Base-by-base conservation (phyloP, 2,888 invertebrate genomes). In the Invenusta paracnida region DNA sequence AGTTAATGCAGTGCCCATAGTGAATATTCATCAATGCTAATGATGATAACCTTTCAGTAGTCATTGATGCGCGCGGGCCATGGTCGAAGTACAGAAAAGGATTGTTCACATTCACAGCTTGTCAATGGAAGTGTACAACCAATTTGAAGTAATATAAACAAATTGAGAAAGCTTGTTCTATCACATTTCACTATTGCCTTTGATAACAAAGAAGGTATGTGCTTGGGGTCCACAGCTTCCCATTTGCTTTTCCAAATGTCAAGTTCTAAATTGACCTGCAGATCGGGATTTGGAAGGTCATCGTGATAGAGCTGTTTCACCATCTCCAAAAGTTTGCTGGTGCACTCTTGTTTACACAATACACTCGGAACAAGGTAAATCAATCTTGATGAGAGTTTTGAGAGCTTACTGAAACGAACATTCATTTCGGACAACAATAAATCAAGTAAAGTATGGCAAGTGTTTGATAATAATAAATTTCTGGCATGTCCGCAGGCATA, bases 71-170 rank as follows among this genome's bases (percentile, higher is more conserved):
- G 27, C 73, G 73, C 73, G 23, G n/a, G 73, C 73, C 73, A 73
- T 73, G 73, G 84, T 67, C 73, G 84, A 23, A 84, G 29, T 27
- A 29, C 27, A 27, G 84, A 84, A 27, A 84, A 84, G 23, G 84
- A 84, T 81, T 73, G 23, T 84, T 81, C 84, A 29, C 67, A 66
- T 29, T 84, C 84, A 79, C 84, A 84, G 67, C 67, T 73, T 30
- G 67, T 73, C 25, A 84, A 73, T 25, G 84, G 84, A 28, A 84
- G 29, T 48, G 66, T 31, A 79, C 84, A 84, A 67, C 81, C 84
- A 48, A 30, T 30, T 83, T 48, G 23, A 83, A 83, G 73, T 73
- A 73, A 73, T 73, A 73, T 73, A 73, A 73, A 73, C 73, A 73
- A 73, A 73, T 73, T 73, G 73, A 23, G 27, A 73, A 73, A 73